Conservation (phyloP, 2,797 vertebrate species). For the Tinamus major region DNA sequence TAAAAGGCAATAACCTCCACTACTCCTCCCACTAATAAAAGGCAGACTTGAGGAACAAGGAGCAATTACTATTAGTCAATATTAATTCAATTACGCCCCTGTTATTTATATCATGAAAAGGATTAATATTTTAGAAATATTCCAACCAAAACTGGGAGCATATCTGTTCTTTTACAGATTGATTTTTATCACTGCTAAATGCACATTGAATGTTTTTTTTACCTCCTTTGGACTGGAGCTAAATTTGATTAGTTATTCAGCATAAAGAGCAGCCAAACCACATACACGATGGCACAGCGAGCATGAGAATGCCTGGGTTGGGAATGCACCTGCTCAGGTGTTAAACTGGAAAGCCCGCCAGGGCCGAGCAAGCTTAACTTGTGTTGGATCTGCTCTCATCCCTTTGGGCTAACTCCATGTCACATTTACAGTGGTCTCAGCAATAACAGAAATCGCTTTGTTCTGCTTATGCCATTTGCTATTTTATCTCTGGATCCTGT, state of each 20-base stretch:
- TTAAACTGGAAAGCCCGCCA: neutral
- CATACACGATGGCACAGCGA: neutral
- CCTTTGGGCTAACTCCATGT: neutral
- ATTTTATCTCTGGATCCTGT: neutral
- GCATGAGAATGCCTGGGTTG: neutral
- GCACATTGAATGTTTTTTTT: slow-evolving; percentile 19
- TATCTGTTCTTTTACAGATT: slow-evolving; percentile 29
- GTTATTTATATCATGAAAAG: slow-evolving; percentile 77
- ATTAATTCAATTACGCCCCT: slow-evolving; percentile 82
- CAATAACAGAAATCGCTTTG: neutral
- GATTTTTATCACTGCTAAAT: slow-evolving; percentile 52
- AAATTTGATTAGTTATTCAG: slow-evolving; percentile 54
- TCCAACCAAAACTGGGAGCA: neutral
- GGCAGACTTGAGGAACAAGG: slow-evolving; percentile 73
- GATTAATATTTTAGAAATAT: slow-evolving; percentile 64
- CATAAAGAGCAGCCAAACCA: neutral
- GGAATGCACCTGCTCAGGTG: neutral
- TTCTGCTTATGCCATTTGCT: neutral
- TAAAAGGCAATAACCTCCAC: slow-evolving; percentile 77
- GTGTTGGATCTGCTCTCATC: neutral
- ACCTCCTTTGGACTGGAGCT: slow-evolving; percentile 24
- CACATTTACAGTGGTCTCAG: neutral
- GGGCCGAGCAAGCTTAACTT: neutral
- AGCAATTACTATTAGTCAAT: slow-evolving; percentile 83
- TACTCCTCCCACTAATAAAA: slow-evolving; percentile 68